These are phyloP conservation scores for Pegoplata infirma DNA, from an alignment of 2,888 invertebrate species.

Conservation along the genomic window DNA sequence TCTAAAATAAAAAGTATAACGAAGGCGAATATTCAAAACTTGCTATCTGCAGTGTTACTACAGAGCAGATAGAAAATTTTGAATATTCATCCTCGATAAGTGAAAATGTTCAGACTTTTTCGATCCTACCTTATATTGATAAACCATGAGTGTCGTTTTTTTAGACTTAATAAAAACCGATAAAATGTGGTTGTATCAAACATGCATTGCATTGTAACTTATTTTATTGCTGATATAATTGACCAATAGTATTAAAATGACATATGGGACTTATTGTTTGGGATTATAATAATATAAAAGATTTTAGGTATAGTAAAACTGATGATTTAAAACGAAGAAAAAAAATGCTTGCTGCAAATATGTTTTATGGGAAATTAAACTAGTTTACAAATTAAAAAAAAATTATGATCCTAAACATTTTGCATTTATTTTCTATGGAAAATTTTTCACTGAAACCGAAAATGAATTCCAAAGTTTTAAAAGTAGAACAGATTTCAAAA, in stretches of 20 bases:
- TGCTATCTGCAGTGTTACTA: too few species aligned
- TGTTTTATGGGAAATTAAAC: neutral
- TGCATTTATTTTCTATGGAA: too few species aligned
- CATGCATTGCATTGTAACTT: conserved; percentile 54
- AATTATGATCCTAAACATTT: too few species aligned
- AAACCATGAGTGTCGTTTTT: conserved; percentile 18
- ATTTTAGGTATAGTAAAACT: neutral
- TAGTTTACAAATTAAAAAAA: too few species aligned
- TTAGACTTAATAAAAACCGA: conserved; percentile 59
- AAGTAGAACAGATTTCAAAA: too few species aligned
- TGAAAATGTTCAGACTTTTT: neutral
- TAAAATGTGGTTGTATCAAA: conserved; percentile 58
- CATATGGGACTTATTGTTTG: conserved; percentile 59
- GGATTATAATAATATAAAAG: conserved; percentile 49
- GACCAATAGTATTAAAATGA: conserved; percentile 60
- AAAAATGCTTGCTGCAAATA: neutral
- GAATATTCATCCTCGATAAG: too few species aligned
- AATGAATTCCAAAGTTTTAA: too few species aligned
- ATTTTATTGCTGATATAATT: conserved; percentile 61
- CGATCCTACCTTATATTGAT: conserved; percentile 26
- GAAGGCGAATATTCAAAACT: too few species aligned
- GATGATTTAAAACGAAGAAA: conserved; percentile 41
- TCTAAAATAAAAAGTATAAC: too few species aligned
- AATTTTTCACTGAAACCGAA: too few species aligned
- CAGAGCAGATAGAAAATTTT: too few species aligned